Base-by-base conservation (phyloP, 1,140 invertebrate genomes). In the Lordiphosa stackelbergi region DNA sequence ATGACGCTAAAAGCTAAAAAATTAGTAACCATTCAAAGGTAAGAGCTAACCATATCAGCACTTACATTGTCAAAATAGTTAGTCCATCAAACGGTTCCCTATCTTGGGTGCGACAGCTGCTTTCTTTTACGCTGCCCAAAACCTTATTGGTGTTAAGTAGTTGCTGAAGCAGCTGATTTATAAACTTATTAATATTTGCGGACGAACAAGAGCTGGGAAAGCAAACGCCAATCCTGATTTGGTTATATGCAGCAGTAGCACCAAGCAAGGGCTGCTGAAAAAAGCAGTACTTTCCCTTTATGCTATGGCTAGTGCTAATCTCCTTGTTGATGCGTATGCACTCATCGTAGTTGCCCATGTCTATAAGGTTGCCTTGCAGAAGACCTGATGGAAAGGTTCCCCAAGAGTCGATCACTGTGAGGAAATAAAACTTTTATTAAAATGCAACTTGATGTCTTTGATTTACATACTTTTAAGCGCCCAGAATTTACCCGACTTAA, bases 261-360 rank as follows among this genome's bases (percentile, higher is more conserved):
- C 42, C 56, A 22, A 9, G 42, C 0, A 79, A 0, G 0, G 69
- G 19, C 3, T 73, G 24, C 0, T 59, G 34, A 7, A 74, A 5
- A 3, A 66, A 13, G 19, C 78, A 83, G 45, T 83, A 83, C 35
- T 83, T 77, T 3, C 77, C 78, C 1, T 46, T 40, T 11, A 81
- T 37, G 8, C 9, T 9, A 0, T 59, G 56, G 1, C 46, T 12
- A 0, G 40, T 9, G 5, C 16, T 22, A 16, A 37, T 7, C 5
- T 12, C 7, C 2, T 66, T 47, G 2, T 73, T 34, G 5, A 73
- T 37, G 1, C 38, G 7, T 0, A 83, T 3, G 38, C 83, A 85
- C 52, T 85, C 43, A 11, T 78, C 75, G 22, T 45, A 85, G 55
- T 85, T 73, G 8, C 83, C 83, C 43, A 85, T 34, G 56, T 85